Percentiles rank a stretch among this genome's conserved stretches.
Evolutionary conservation across 2,888 invertebrate species (phyloP).

Genomic region (Scaptomyza parva): DNA sequence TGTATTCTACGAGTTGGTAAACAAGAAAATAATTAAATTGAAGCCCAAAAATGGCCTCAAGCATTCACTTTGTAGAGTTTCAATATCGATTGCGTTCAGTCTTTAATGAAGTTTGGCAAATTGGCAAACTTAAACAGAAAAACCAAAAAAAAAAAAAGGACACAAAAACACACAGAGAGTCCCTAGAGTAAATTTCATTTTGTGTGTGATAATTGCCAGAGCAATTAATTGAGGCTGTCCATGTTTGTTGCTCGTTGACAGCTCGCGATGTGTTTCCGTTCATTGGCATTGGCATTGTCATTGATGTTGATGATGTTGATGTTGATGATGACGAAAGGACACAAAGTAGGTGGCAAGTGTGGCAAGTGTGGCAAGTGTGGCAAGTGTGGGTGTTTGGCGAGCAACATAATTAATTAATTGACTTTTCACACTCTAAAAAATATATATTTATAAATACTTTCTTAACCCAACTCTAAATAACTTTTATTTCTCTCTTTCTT

Average conservation of each 20-base stretch:
- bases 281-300: background rate
- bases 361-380: background rate
- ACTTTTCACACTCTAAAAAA: background rate
- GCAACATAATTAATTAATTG: background rate
- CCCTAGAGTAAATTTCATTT: background rate
- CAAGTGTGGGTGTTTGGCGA: background rate
- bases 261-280: background rate
- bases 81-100: background rate
- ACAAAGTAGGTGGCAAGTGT: background rate
- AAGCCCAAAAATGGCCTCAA: background rate
- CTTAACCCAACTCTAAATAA: background rate
- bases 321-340: background rate
- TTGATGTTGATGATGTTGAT: no score
- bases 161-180: no score
- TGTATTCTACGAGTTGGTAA: background rate
- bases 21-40: conserved; percentile 6
- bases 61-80: background rate
- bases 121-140: no score
- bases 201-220: background rate
- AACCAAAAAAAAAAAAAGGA: background rate
- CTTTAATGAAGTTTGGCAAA: background rate
- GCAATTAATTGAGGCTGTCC: conserved; percentile 2
- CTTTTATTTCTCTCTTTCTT: conserved; percentile 12
- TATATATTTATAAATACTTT: background rate
- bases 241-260: conserved; percentile 2